These are phyloP conservation scores for Graptemys geographica DNA, from an alignment of 2,797 vertebrate genomes.

Conservation along the genomic window DNA sequence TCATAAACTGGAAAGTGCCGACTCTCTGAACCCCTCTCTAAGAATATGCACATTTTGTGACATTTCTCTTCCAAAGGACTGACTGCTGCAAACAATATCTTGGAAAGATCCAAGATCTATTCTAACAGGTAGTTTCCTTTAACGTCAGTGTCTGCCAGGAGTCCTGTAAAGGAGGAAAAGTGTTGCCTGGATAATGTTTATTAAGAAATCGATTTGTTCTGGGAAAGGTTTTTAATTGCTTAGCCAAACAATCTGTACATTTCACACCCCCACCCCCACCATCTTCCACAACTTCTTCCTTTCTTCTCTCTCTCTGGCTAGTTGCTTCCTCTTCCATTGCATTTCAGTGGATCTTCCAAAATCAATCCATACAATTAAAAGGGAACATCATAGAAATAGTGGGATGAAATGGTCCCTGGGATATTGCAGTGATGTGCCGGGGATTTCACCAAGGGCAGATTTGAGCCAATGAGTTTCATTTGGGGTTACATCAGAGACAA, in stretches of 20 bases:
- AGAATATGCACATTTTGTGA: fast-evolving
- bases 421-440: neutral
- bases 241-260: neutral
- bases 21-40: neutral
- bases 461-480: slow-evolving; percentile 26
- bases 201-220: neutral
- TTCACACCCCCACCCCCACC: neutral
- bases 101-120: neutral
- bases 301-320: neutral
- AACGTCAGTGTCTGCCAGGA: neutral
- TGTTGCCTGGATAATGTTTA: neutral
- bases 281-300: neutral
- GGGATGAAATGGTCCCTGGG: neutral
- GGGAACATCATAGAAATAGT: slow-evolving; percentile 16
- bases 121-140: neutral
- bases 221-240: slow-evolving; percentile 11
- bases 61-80: neutral
- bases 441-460: slow-evolving; percentile 5
- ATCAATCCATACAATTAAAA: slow-evolving; percentile 46
- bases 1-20: fast-evolving
- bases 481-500: slow-evolving; percentile 59
- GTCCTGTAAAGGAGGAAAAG: neutral
- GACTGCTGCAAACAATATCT: neutral
- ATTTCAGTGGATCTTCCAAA: neutral
- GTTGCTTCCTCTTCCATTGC: neutral